These are phyloP conservation scores for Oxyura jamaicensis DNA, from an alignment of 2,113 vertebrate species.

Conservation along the genomic window DNA sequence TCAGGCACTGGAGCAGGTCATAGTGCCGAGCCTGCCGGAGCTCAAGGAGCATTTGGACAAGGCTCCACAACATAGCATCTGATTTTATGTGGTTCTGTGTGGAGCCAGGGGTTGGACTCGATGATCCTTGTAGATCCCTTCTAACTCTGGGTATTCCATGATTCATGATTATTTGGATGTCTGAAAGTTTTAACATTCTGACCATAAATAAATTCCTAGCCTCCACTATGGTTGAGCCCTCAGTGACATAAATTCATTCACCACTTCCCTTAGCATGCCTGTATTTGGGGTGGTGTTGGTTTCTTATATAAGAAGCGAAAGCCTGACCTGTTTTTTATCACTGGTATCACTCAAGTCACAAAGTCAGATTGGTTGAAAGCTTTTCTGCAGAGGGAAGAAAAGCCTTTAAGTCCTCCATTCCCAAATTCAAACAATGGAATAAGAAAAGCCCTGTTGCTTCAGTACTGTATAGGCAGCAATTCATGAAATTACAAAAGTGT, in stretches of 20 bases:
- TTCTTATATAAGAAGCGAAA: not conserved
- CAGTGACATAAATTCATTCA: fast-evolving
- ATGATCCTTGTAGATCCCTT: too few relatives aligned
- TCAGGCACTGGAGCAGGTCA: too few relatives aligned
- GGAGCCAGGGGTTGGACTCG: too few relatives aligned
- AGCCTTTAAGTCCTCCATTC: not conserved
- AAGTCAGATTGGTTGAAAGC: not conserved
- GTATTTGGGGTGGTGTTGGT: too few relatives aligned
- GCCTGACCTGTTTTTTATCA: too few relatives aligned
- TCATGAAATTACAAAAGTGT: not conserved
- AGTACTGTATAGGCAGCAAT: slow-evolving; percentile 5
- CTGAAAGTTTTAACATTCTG: not conserved
- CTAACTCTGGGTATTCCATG: too few relatives aligned
- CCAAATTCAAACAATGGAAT: slow-evolving; percentile 18
- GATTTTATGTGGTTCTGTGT: too few relatives aligned
- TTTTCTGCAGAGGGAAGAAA: not conserved
- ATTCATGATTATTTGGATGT: not conserved
- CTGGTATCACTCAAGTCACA: not conserved
- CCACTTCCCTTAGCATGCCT: not conserved
- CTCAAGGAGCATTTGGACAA: too few relatives aligned
- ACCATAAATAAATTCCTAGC: not conserved
- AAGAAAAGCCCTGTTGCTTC: slow-evolving; percentile 41
- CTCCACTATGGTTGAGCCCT: fast-evolving
- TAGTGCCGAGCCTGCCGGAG: too few relatives aligned
- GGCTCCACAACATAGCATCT: too few relatives aligned